Evolutionary conservation across 1,140 invertebrate species (phyloP).

Genomic region (Drosophila bifasciata): DNA sequence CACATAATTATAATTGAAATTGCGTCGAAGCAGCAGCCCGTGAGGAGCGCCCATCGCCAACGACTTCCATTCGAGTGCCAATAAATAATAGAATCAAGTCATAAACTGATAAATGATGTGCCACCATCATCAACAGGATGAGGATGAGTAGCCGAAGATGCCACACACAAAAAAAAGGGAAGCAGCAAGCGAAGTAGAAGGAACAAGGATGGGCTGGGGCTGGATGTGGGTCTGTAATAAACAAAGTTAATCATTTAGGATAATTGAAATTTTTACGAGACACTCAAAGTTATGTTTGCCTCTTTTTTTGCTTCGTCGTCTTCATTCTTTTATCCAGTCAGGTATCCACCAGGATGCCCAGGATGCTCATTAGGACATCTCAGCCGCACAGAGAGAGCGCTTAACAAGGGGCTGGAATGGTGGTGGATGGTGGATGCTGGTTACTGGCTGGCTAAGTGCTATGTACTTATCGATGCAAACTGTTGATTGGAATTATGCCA

Average conservation of each 20-base stretch:
- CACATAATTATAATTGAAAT: conserved; percentile 84
- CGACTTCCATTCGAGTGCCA: conserved; percentile 63
- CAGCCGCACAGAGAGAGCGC: neutral
- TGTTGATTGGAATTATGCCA: conserved; percentile 66
- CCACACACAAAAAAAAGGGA: no score
- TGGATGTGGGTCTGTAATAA: conserved; percentile 66
- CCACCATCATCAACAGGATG: conserved; percentile 34
- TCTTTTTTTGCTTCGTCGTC: conserved; percentile 10
- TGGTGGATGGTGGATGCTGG: no score
- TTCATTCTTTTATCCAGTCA: conserved; percentile 32
- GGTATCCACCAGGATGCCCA: conserved; percentile 40
- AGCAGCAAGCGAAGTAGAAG: no score
- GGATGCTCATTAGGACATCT: conserved; percentile 51
- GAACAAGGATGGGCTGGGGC: no score
- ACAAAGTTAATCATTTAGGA: conserved; percentile 84
- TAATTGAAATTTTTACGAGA: conserved; percentile 84
- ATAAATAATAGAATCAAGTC: conserved; percentile 84
- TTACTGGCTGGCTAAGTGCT: conserved; percentile 11
- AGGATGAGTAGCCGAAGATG: neutral
- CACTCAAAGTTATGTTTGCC: conserved; percentile 61
- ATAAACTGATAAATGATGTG: conserved; percentile 81
- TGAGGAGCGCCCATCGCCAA: conserved; percentile 34
- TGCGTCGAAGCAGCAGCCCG: conserved; percentile 51
- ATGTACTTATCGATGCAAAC: conserved; percentile 72
- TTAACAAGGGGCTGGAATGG: no score